These are phyloP conservation scores for Armadillidium nasatum DNA, from an alignment of 1,140 invertebrate genomes.

Conservation along the genomic window DNA sequence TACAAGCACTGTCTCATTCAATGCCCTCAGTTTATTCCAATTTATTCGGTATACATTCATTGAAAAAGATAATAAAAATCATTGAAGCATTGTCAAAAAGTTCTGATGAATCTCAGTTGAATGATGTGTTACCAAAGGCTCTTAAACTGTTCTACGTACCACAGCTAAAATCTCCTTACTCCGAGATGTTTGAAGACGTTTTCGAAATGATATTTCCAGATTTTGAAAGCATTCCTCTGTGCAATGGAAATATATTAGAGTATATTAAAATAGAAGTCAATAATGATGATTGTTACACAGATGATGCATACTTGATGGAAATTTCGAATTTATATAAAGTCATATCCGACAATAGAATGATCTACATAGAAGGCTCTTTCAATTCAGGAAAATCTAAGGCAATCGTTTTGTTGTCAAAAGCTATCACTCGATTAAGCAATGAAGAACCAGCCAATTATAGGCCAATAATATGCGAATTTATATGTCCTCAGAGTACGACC, in stretches of 20 bases:
- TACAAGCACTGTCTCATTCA: background rate
- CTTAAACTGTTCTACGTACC: background rate
- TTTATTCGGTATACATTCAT: background rate
- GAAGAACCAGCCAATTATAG: background rate
- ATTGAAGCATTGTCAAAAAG: background rate
- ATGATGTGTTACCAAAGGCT: background rate
- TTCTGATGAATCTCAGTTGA: background rate
- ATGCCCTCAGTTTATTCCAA: background rate
- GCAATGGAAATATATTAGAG: background rate
- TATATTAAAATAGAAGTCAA: background rate
- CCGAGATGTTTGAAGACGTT: background rate
- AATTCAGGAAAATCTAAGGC: background rate
- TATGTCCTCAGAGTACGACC: background rate
- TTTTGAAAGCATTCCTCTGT: background rate
- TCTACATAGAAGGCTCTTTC: background rate
- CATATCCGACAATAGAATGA: background rate
- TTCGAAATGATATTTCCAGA: background rate
- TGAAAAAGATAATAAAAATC: background rate
- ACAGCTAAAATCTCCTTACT: background rate
- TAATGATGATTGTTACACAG: background rate
- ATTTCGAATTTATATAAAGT: slow-evolving; percentile 4
- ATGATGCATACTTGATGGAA: background rate
- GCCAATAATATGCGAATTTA: background rate
- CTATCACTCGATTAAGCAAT: background rate
- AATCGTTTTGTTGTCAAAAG: background rate